These are phyloP conservation scores for Tiliacea aurago DNA, from an alignment of 2,888 invertebrate genomes.

Conservation along the genomic window DNA sequence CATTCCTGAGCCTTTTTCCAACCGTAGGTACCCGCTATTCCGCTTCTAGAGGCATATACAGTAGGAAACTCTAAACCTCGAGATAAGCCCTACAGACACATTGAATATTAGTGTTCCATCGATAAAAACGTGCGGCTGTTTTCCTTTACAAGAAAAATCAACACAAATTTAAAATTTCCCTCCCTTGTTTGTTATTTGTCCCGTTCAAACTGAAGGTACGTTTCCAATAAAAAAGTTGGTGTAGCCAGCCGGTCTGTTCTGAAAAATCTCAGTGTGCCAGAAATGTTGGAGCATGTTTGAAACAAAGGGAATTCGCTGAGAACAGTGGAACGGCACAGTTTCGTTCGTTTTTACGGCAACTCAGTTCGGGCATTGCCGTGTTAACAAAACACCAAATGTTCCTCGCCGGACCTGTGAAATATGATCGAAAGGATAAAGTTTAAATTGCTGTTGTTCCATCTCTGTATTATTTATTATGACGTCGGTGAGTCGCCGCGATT, in stretches of 20 bases:
- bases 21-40: not conserved
- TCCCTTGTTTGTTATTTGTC: conserved; percentile 57
- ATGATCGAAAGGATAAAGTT: conserved; percentile 68
- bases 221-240: conserved; percentile 35
- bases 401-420: conserved; percentile 55
- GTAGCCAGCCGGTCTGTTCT: not conserved
- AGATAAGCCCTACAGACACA: not conserved
- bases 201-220: conserved; percentile 47
- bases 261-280: not conserved
- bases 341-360: conserved; percentile 47
- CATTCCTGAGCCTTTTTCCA: not conserved
- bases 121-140: conserved; percentile 31
- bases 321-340: conserved; percentile 21
- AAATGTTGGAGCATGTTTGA: conserved; percentile 39
- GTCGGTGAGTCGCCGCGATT: conserved; percentile 35
- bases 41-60: not conserved
- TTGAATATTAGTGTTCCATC: conserved; percentile 16
- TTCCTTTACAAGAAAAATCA: conserved; percentile 40
- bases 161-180: conserved; percentile 40
- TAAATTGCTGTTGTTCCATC: conserved; percentile 69
- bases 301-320: conserved; percentile 25
- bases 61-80: not conserved
- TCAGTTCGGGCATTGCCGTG: conserved; percentile 39
- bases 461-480: conserved; percentile 56
- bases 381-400: conserved; percentile 60